These are phyloP conservation scores for Sialia sialis DNA, from an alignment of 2,113 vertebrate species.

Conservation along the genomic window DNA sequence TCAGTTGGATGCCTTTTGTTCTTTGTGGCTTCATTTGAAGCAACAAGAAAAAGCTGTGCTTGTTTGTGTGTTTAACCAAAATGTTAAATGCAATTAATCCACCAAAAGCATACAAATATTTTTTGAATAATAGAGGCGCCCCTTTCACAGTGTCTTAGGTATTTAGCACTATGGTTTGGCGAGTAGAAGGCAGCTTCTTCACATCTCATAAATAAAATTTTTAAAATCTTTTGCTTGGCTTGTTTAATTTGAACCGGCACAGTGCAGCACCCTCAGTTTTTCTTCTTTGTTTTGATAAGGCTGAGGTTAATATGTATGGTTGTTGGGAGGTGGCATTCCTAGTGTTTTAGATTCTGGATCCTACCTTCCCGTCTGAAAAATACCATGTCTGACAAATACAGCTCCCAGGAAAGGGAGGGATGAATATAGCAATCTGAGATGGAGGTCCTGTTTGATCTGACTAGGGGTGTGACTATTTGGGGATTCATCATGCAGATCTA, in stretches of 20 bases:
- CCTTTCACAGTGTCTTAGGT: slow-evolving; percentile 41
- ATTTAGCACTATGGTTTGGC: slow-evolving; percentile 50
- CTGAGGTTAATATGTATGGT: neutral
- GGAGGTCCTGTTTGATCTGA: slow-evolving; percentile 3
- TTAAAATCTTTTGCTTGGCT: neutral
- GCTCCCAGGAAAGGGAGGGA: neutral
- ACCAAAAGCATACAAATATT: slow-evolving; percentile 45
- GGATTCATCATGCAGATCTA: neutral
- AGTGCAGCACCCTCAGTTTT: neutral
- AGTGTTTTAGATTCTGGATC: neutral
- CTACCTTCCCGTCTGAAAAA: neutral
- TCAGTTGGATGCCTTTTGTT: slow-evolving; percentile 70
- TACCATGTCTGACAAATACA: slow-evolving; percentile 17
- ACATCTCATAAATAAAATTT: slow-evolving; percentile 49
- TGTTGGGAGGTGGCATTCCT: neutral
- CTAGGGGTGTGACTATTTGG: neutral
- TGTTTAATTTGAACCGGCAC: neutral
- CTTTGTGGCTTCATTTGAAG: slow-evolving; percentile 66
- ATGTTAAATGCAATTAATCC: slow-evolving; percentile 42
- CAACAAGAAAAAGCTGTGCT: slow-evolving; percentile 62
- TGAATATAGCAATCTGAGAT: slow-evolving; percentile 48
- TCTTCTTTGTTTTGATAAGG: neutral
- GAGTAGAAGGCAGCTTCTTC: slow-evolving; percentile 35
- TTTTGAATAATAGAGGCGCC: slow-evolving; percentile 10
- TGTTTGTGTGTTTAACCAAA: slow-evolving; percentile 65